These are phyloP conservation scores for Ictalurus punctatus DNA, from an alignment of 2,113 vertebrate genomes.

Conservation along the genomic window DNA sequence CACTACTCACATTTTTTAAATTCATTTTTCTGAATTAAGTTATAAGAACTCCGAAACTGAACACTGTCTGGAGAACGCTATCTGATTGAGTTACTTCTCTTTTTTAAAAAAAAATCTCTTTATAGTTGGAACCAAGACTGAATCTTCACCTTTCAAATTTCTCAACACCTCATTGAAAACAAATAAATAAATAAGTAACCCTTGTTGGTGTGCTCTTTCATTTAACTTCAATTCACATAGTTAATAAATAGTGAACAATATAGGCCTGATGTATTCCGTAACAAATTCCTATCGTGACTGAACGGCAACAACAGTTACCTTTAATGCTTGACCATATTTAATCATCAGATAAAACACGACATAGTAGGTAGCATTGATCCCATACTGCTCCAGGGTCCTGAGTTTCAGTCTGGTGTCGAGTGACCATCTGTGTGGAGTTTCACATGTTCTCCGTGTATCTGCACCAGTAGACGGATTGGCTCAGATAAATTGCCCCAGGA, in stretches of 20 bases:
- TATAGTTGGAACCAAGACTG: not conserved
- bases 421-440: no score
- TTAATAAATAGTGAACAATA: not conserved
- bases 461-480: no score
- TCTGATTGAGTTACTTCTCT: not conserved
- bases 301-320: not conserved
- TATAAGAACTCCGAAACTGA: not conserved
- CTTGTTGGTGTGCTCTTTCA: not conserved
- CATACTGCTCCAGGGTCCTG: no score
- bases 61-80: not conserved
- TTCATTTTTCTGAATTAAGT: not conserved
- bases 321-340: no score
- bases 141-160: not conserved
- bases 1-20: not conserved
- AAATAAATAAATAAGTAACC: not conserved
- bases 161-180: not conserved
- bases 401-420: no score
- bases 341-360: no score
- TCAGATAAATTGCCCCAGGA: no score
- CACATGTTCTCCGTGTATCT: no score
- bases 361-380: no score
- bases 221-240: not conserved
- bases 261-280: not conserved
- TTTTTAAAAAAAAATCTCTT: no score
- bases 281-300: not conserved